These are phyloP conservation scores for Octodon degus DNA, from an alignment of 2,113 vertebrate species.

Conservation along the genomic window DNA sequence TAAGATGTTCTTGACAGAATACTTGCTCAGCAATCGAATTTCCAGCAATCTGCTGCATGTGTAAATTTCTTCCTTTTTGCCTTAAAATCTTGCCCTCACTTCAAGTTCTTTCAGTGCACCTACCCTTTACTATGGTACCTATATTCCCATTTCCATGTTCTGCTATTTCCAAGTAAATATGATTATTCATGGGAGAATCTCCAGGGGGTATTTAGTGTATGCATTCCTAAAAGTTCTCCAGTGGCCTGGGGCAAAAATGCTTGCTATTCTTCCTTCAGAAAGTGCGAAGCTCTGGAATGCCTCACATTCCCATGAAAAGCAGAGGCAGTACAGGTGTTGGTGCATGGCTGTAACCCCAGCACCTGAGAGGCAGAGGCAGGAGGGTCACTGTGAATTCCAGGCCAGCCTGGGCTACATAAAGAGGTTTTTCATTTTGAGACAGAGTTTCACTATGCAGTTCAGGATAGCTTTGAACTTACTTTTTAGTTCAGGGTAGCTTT, in stretches of 20 bases:
- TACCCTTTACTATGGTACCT: not conserved
- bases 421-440: not conserved
- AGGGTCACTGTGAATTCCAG: not conserved
- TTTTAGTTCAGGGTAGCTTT: not conserved
- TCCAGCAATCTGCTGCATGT: not conserved
- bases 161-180: not conserved
- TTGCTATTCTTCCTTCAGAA: slow-evolving; percentile 44
- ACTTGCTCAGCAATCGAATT: not conserved
- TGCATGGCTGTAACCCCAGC: not conserved
- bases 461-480: not conserved
- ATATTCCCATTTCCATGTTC: not conserved
- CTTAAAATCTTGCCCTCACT: not conserved
- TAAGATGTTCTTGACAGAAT: not conserved
- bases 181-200: not conserved
- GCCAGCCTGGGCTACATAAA: not conserved
- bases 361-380: not conserved
- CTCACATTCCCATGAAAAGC: slow-evolving; percentile 28
- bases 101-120: not conserved
- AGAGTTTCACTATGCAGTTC: not conserved
- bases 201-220: not conserved
- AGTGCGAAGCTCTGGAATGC: not conserved
- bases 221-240: not conserved
- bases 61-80: not conserved
- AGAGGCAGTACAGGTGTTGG: not conserved
- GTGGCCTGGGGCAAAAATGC: not conserved